Percentiles rank a stretch among this genome's conserved stretches.
Evolutionary conservation across 1,140 invertebrate genomes (phyloP).

Genomic region (Nomia melanderi): DNA sequence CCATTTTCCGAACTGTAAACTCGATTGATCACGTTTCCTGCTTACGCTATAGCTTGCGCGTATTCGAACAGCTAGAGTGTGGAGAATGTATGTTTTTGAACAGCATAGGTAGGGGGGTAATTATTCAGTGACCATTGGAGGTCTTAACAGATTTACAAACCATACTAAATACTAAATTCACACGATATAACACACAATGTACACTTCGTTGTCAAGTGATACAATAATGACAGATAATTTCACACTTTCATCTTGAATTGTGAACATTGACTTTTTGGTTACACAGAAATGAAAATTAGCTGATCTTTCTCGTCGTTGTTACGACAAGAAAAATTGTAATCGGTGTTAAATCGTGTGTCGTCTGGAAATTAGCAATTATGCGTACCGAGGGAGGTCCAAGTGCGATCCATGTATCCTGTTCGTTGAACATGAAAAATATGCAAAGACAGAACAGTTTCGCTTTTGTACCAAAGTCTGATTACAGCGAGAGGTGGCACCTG

Average conservation of each 20-base stretch:
- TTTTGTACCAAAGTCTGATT: slow-evolving; percentile 48
- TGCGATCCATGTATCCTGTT: slow-evolving; percentile 23
- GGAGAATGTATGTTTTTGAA: no score
- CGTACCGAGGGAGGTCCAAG: slow-evolving; percentile 13
- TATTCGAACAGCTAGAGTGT: neutral
- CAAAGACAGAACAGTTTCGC: slow-evolving; percentile 35
- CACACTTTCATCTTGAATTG: neutral
- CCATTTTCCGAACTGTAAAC: neutral
- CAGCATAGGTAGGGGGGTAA: neutral
- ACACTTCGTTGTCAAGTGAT: slow-evolving; percentile 29
- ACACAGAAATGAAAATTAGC: slow-evolving; percentile 36
- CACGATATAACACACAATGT: neutral
- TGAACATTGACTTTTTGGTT: neutral
- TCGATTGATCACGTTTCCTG: neutral
- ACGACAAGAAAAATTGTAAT: slow-evolving; percentile 25
- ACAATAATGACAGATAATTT: slow-evolving; percentile 9
- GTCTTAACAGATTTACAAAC: neutral
- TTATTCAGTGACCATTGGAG: neutral
- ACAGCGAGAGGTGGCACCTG: slow-evolving; percentile 36
- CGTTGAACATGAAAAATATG: slow-evolving; percentile 20
- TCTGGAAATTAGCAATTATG: slow-evolving; percentile 10
- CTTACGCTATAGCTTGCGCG: neutral
- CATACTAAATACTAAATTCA: neutral
- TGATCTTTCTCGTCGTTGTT: slow-evolving; percentile 7
- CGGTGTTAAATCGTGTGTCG: slow-evolving; percentile 1